Evolutionary conservation across 2,797 vertebrate species (phyloP).

Genomic region (Coregonus ussuriensis): DNA sequence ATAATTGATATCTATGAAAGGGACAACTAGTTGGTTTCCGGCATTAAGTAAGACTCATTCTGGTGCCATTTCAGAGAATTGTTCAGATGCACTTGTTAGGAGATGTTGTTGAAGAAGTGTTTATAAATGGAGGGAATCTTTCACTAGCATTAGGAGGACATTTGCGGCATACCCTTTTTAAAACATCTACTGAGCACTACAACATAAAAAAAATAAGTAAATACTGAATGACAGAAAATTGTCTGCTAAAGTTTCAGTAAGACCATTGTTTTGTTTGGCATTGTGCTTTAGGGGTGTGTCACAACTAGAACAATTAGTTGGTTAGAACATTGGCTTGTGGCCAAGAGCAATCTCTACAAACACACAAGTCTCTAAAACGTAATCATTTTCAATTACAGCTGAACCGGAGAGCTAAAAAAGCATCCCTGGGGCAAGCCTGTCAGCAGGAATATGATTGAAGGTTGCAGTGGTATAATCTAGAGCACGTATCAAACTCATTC

Average conservation of each 20-base stretch:
- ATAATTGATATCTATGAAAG: not conserved
- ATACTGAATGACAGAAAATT: not conserved
- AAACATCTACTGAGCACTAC: constrained; percentile 52
- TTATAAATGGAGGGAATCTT: not conserved
- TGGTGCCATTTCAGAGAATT: not conserved
- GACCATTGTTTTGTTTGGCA: constrained; percentile 38
- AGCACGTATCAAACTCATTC: no score
- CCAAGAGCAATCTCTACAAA: not conserved
- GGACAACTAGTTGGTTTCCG: not conserved
- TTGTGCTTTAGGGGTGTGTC: constrained; percentile 6
- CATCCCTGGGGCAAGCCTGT: not conserved
- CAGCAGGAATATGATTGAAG: not conserved
- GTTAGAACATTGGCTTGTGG: not conserved
- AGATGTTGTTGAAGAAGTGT: not conserved
- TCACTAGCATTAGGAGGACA: not conserved
- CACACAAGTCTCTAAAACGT: not conserved
- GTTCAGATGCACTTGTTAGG: not conserved
- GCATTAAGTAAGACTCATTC: not conserved
- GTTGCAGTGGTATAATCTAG: not conserved
- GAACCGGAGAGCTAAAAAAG: constrained; percentile 16
- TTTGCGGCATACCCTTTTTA: constrained; percentile 17
- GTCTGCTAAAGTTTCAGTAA: constrained; percentile 1
- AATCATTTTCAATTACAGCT: constrained; percentile 28
- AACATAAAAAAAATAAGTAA: not conserved
- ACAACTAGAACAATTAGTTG: constrained; percentile 43